These are phyloP conservation scores for Isoperla grammatica DNA, from an alignment of 2,888 invertebrate genomes.

Conservation along the genomic window DNA sequence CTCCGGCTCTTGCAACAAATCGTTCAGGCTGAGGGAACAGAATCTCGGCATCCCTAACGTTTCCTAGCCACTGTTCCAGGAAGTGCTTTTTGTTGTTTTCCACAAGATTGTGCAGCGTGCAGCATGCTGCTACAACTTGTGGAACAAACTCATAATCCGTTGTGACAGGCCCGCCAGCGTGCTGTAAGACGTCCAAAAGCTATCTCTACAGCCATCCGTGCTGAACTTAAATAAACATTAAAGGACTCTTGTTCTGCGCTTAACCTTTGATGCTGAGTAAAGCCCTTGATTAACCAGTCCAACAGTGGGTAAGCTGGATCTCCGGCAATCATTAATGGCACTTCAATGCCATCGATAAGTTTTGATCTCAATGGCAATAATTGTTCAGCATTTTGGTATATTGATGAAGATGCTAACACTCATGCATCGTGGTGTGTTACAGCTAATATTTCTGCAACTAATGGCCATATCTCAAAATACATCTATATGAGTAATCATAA, in stretches of 20 bases:
- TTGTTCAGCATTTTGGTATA: background rate
- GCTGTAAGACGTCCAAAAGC: conserved; percentile 36
- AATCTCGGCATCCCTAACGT: conserved; percentile 15
- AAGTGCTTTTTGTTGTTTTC: conserved; percentile 29
- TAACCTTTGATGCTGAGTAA: conserved; percentile 17
- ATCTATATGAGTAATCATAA: too few species aligned
- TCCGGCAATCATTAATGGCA: conserved; percentile 29
- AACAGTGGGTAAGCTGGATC: conserved; percentile 33
- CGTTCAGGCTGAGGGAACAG: conserved; percentile 15
- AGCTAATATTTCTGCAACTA: conserved; percentile 5
- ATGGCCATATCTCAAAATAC: background rate
- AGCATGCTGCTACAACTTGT: conserved; percentile 33
- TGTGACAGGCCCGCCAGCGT: conserved; percentile 34
- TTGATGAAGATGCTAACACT: background rate
- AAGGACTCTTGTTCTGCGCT: conserved; percentile 31
- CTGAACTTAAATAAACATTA: conserved; percentile 29
- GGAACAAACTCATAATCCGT: conserved; percentile 32
- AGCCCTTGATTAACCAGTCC: conserved; percentile 31
- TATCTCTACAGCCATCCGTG: conserved; percentile 33
- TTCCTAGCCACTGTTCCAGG: conserved; percentile 19
- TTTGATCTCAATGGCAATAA: background rate
- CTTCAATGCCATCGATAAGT: conserved; percentile 23
- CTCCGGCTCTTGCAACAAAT: background rate
- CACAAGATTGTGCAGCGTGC: conserved; percentile 32
- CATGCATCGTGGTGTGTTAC: conserved; percentile 1